phyloP scores from a whole-genome alignment of 1,140 invertebrate genomes.

The Zaprionus ornatus region DNA sequence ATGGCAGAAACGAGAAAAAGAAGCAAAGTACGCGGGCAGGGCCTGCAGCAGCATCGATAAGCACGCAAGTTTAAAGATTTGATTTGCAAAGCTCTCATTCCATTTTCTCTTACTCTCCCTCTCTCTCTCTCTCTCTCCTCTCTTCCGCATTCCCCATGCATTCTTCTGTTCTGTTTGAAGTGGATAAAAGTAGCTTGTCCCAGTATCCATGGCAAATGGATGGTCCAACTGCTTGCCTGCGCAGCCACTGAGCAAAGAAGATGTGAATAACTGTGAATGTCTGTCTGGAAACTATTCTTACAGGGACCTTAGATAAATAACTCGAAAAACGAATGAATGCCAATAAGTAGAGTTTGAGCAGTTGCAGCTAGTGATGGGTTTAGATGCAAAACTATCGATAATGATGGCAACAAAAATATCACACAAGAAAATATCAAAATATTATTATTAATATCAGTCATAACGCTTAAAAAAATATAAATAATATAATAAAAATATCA shows the following conservation, averaged over 20 bases:
- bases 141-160: not conserved
- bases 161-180: conserved; percentile 2
- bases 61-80: conserved; percentile 75
- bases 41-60: conserved; percentile 57
- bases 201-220: conserved; percentile 51
- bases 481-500: no score
- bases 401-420: not conserved
- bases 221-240: conserved; percentile 52
- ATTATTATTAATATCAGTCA: not conserved
- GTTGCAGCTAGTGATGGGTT: not conserved
- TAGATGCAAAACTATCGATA: not conserved
- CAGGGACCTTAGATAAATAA: not conserved
- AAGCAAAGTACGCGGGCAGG: not conserved
- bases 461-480: not conserved
- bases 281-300: not conserved
- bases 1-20: not conserved
- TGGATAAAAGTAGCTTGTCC: conserved; percentile 26
- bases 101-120: not conserved
- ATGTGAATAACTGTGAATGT: conserved; percentile 16
- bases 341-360: not conserved
- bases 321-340: not conserved
- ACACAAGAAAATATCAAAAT: not conserved
- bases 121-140: not conserved
- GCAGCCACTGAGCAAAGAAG: conserved; percentile 25
- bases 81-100: conserved; percentile 63